These are phyloP conservation scores for Capricornis sumatraensis DNA, from an alignment of 2,113 vertebrate genomes.

Conservation along the genomic window DNA sequence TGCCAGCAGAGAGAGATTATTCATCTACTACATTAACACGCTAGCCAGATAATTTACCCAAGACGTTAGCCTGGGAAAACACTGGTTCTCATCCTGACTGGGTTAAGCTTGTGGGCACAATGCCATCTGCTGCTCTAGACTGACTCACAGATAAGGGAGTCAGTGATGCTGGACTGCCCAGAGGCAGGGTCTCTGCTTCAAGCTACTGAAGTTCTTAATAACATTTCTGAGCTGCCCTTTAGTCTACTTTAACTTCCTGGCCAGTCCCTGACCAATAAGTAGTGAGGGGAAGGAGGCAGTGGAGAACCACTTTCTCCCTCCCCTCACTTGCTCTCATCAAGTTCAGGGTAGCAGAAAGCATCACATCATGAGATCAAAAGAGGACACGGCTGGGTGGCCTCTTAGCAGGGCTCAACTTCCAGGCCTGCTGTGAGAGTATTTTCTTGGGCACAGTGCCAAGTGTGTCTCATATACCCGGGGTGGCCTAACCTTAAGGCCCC, in stretches of 20 bases:
- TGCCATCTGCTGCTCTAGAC: background rate
- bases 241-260: background rate
- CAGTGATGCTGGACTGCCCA: background rate
- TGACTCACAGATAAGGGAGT: background rate
- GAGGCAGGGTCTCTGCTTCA: background rate
- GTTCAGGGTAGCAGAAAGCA: conserved; percentile 24
- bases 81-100: background rate
- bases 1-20: background rate
- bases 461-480: background rate
- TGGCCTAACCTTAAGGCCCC: background rate
- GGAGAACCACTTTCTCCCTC: background rate
- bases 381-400: conserved; percentile 1
- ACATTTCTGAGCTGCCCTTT: background rate
- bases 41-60: background rate
- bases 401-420: background rate
- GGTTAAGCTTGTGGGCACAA: background rate
- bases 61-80: background rate
- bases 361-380: conserved; percentile 26
- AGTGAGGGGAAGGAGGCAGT: too few species aligned
- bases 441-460: conserved; percentile 21
- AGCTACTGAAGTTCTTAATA: background rate
- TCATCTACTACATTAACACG: background rate
- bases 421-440: conserved; percentile 30
- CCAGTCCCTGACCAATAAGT: background rate
- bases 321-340: background rate